Evolutionary conservation across 2,113 vertebrate species (phyloP).

Genomic region (Penelope pileata): DNA sequence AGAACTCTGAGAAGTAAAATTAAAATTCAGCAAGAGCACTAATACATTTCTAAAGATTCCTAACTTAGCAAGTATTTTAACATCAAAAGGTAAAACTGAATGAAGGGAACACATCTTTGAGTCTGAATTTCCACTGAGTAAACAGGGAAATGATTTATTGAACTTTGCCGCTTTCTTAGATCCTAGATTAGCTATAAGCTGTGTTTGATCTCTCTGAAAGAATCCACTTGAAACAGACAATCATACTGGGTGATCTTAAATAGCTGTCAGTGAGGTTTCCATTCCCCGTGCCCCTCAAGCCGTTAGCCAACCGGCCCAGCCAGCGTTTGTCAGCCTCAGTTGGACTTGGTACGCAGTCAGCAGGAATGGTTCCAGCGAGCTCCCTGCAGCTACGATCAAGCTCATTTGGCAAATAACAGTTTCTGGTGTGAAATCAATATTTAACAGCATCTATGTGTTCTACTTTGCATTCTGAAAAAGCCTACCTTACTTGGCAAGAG

Average conservation of each 20-base stretch:
- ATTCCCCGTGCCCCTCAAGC: neutral
- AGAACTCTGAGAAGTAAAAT: conserved; percentile 4
- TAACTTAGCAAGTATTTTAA: neutral
- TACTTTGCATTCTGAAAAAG: neutral
- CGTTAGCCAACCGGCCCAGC: neutral
- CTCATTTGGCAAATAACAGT: neutral
- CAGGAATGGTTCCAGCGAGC: neutral
- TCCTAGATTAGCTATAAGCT: neutral
- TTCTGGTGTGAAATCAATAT: neutral
- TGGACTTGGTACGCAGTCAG: neutral
- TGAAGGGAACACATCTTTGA: neutral
- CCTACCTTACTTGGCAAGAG: neutral
- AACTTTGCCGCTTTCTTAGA: neutral
- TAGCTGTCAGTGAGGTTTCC: neutral
- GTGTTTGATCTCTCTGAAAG: neutral
- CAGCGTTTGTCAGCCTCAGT: neutral
- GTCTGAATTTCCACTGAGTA: neutral
- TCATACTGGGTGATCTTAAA: neutral
- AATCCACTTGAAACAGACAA: neutral
- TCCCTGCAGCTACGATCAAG: neutral
- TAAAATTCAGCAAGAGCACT: neutral
- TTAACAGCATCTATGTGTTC: neutral
- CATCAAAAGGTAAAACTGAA: neutral
- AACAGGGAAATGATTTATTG: conserved; percentile 20
- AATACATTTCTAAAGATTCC: neutral